These are phyloP conservation scores for Eupithecia inturbata DNA, from an alignment of 2,888 invertebrate species.

Conservation along the genomic window DNA sequence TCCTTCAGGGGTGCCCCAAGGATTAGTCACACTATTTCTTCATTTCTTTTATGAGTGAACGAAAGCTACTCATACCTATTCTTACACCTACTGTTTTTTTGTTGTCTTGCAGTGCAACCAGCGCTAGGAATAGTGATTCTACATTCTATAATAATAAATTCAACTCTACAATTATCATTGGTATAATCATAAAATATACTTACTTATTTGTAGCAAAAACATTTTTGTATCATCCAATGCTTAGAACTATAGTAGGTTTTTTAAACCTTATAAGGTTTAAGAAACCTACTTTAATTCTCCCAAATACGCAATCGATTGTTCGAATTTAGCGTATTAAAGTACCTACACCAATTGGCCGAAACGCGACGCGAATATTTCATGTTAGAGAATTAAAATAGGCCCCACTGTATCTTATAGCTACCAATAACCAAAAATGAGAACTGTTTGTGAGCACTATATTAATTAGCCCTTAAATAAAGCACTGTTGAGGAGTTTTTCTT, in stretches of 20 bases:
- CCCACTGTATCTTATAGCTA: background rate
- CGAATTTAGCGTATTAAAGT: too few relatives aligned
- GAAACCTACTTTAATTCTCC: too few relatives aligned
- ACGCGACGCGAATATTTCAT: too few relatives aligned
- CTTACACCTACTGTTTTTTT: background rate
- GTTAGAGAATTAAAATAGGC: too few relatives aligned
- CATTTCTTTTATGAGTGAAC: background rate
- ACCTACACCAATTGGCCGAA: too few relatives aligned
- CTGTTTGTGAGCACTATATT: background rate
- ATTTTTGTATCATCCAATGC: too few relatives aligned
- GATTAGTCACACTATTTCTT: background rate
- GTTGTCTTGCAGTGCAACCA: background rate
- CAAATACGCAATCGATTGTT: too few relatives aligned
- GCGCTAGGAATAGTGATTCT: background rate
- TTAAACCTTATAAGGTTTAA: too few relatives aligned
- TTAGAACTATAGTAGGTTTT: too few relatives aligned
- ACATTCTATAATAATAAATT: background rate
- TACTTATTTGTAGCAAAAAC: background rate
- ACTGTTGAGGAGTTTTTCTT: background rate
- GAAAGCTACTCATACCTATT: background rate
- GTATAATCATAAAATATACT: background rate
- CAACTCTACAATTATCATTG: background rate
- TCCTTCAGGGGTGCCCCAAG: conserved; percentile 64
- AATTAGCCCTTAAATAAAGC: background rate
- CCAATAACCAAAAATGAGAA: background rate